A percentile compares a stretch with the other conserved stretches of the same genome.
phyloP scores from a whole-genome alignment of 2,797 vertebrate genomes.

The Melanotaenia nigrans region DNA sequence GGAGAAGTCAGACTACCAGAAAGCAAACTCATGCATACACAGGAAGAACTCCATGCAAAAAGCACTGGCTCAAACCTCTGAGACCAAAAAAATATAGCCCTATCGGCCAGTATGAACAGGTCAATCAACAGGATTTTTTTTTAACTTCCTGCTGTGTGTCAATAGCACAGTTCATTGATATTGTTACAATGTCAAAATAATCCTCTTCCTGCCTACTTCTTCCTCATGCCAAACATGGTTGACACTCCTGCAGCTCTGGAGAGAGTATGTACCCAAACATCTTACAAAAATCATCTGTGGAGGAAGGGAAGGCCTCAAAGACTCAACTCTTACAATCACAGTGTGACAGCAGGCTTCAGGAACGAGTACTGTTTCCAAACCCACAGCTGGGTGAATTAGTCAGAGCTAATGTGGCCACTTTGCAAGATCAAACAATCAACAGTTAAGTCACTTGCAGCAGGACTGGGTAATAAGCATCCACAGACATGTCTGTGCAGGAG shows the following conservation, averaged over 20 bases:
- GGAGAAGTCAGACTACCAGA: not conserved
- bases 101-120: not conserved
- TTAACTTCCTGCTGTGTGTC: not conserved
- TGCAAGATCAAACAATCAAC: constrained; percentile 77
- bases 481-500: constrained; percentile 80
- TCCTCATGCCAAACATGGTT: constrained; percentile 17
- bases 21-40: not conserved
- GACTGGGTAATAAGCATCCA: constrained; percentile 69
- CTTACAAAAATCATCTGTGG: constrained; percentile 25
- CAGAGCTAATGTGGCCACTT: constrained; percentile 81
- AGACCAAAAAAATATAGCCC: not conserved
- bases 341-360: constrained; percentile 63
- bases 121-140: not conserved
- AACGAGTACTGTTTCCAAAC: constrained; percentile 70
- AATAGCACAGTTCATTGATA: constrained; percentile 14
- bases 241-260: constrained; percentile 10
- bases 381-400: constrained; percentile 82
- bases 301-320: constrained; percentile 36
- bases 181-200: constrained; percentile 23
- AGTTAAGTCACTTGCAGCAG: constrained; percentile 74
- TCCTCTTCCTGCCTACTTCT: constrained; percentile 12
- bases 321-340: constrained; percentile 63
- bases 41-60: not conserved
- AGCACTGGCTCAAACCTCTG: not conserved
- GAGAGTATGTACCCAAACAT: constrained; percentile 29